phyloP scores from a whole-genome alignment of 2,113 vertebrate genomes.

The Cynopterus brachyotis region DNA sequence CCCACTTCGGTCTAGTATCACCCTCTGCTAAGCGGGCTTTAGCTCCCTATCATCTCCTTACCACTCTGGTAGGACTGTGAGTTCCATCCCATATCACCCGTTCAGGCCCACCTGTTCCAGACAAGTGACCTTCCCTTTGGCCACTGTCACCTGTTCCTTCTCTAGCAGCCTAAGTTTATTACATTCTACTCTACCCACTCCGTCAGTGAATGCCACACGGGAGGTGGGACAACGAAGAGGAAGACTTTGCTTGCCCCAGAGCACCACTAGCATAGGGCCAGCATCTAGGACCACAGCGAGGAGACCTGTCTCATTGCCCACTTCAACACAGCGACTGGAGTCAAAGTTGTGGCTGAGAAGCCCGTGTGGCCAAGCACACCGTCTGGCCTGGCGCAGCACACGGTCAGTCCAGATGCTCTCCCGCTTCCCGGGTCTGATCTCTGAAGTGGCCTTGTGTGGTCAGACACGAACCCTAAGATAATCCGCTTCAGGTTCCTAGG shows the following conservation, averaged over 20 bases:
- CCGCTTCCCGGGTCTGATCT: not conserved
- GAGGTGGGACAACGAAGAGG: rapidly evolving
- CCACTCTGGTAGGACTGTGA: rapidly evolving
- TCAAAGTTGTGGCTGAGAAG: rapidly evolving
- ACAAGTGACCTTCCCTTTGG: not conserved
- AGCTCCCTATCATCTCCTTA: not conserved
- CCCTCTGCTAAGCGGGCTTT: not conserved
- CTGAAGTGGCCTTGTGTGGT: not conserved
- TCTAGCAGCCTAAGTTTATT: not conserved
- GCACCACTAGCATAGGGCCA: not conserved
- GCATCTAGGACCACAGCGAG: not conserved
- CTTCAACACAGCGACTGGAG: not conserved
- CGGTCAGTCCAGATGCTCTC: not conserved
- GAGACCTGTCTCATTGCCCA: too few species aligned
- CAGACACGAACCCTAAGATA: too few species aligned
- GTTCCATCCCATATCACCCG: not conserved
- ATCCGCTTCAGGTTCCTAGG: not conserved
- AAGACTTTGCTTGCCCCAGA: not conserved
- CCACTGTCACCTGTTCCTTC: not conserved
- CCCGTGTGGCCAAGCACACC: too few species aligned
- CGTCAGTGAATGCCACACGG: not conserved
- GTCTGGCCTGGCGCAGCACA: rapidly evolving
- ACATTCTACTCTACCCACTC: not conserved
- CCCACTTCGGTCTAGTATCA: rapidly evolving
- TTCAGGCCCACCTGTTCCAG: not conserved